Evolutionary conservation across 2,888 invertebrate species (phyloP).

Genomic region (Ecdyonurus torrentis): DNA sequence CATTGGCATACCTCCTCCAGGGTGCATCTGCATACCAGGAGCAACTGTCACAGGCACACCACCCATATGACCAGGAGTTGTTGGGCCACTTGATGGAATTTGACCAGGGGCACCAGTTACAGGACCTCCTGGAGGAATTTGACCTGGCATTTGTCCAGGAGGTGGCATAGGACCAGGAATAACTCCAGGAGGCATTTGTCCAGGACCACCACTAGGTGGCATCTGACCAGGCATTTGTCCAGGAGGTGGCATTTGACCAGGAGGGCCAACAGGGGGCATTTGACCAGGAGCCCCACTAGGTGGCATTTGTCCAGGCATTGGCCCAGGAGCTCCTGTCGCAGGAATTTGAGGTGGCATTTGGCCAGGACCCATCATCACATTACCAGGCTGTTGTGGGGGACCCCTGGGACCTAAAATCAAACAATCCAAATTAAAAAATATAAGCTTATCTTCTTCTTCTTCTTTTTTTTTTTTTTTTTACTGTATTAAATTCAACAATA

Average conservation of each 20-base stretch:
- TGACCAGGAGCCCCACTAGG: neutral
- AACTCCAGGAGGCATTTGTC: neutral
- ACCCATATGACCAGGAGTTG: constrained; percentile 1
- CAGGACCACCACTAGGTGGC: too few species aligned
- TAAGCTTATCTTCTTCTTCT: too few species aligned
- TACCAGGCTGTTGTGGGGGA: constrained; percentile 16
- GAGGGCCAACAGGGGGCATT: too few species aligned
- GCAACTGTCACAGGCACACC: constrained; percentile 3
- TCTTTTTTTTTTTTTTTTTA: too few species aligned
- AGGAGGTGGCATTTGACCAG: constrained; percentile 9
- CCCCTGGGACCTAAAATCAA: constrained; percentile 11
- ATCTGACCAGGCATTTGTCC: constrained; percentile 12
- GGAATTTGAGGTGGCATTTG: neutral
- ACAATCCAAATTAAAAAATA: too few species aligned
- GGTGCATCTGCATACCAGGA: constrained; percentile 8
- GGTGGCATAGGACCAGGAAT: constrained; percentile 5
- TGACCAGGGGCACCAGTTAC: neutral
- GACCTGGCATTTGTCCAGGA: constrained; percentile 11
- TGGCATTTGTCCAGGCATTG: constrained; percentile 11
- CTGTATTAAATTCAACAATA: neutral
- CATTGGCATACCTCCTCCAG: too few species aligned
- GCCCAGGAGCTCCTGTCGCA: neutral
- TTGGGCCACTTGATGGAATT: constrained; percentile 2
- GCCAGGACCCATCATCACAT: constrained; percentile 13
- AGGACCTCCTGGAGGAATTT: neutral